Base-by-base conservation (phyloP, 2,797 vertebrate species). In the Microctenopoma stevenorrisi region DNA sequence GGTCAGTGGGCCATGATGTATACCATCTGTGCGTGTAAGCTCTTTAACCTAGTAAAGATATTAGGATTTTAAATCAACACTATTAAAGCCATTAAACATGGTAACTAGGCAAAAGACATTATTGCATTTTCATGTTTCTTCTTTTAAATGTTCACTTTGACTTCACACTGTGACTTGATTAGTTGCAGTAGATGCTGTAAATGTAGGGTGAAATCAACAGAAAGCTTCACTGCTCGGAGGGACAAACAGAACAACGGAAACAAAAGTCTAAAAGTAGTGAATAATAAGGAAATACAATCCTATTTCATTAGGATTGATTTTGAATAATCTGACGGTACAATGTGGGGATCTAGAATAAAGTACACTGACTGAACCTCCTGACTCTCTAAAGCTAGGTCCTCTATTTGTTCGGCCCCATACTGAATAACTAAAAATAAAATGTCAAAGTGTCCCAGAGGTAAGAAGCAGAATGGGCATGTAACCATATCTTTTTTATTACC, bases 1-100 rank as follows among this genome's bases (percentile, higher is more conserved):
- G 97, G 97, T 96, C 91, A 68, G 75, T 76, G 55, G 61, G 16
- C 16, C n/a, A 4, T n/a, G 42, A 40, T 12, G 2, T 28, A 30
- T 9, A 12, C 65, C 68, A 75, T 78, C 78, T 88, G 84, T 54
- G 66, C 64, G 33, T 28, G 15, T 73, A 76, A 82, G 74, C 72
- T 75, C 63, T 77, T 84, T 81, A 70, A 54, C 43, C 42, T 47
- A 42, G 18, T 16, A 37, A 54, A 55, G 60, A 67, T 69, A 26
- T 67, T 35, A 51, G 69, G 69, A 57, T 72, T 64, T 64, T 37
- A 52, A 61, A 55, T 58, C 16, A 57, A 51, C 30, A 11, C 25
- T 6, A 40, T 57, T 49, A 40, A 74, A 72, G 79, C 66, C 62
- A 56, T 50, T 33, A 33, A 15, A 51, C 7, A 42, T 14, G 13